These are phyloP conservation scores for Neodiprion lecontei DNA, from an alignment of 1,140 invertebrate genomes.

Conservation along the genomic window DNA sequence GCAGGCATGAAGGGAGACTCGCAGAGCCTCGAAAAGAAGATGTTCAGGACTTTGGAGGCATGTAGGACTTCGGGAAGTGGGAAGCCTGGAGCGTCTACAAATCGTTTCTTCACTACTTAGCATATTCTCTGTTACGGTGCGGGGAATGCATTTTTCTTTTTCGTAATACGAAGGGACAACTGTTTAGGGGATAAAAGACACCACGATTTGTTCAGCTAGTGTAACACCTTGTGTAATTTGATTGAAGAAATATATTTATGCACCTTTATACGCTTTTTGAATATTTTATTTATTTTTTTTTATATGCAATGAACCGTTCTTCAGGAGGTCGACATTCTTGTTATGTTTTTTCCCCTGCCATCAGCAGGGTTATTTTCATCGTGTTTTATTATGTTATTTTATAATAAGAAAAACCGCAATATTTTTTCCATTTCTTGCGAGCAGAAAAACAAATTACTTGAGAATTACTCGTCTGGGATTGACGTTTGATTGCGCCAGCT, in stretches of 20 bases:
- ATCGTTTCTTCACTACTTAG: constrained; percentile 56
- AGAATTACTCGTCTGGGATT: constrained; percentile 52
- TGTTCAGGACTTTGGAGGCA: constrained; percentile 21
- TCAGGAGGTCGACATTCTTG: too few relatives aligned
- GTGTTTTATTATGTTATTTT: too few relatives aligned
- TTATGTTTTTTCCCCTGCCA: too few relatives aligned
- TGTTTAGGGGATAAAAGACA: not conserved
- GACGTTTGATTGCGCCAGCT: constrained; percentile 46
- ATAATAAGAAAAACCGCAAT: constrained; percentile 33
- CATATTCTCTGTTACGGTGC: constrained; percentile 45
- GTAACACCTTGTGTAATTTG: not conserved
- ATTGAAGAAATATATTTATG: too few relatives aligned
- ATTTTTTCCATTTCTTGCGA: constrained; percentile 27
- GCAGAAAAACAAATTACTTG: constrained; percentile 45
- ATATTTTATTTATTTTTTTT: not conserved
- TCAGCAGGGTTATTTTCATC: too few relatives aligned
- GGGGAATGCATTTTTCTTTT: too few relatives aligned
- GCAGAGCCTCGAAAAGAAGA: constrained; percentile 18
- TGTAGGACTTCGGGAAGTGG: constrained; percentile 18
- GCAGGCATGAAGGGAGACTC: constrained; percentile 21
- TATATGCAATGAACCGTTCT: not conserved
- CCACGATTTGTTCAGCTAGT: not conserved
- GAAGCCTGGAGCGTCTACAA: constrained; percentile 41
- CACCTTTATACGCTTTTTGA: not conserved
- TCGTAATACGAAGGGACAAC: too few relatives aligned